Percentiles rank a stretch among this genome's conserved stretches.
These are phyloP conservation scores for Conopomorpha cramerella DNA, from an alignment of 1,140 invertebrate species.

Conservation along the genomic window DNA sequence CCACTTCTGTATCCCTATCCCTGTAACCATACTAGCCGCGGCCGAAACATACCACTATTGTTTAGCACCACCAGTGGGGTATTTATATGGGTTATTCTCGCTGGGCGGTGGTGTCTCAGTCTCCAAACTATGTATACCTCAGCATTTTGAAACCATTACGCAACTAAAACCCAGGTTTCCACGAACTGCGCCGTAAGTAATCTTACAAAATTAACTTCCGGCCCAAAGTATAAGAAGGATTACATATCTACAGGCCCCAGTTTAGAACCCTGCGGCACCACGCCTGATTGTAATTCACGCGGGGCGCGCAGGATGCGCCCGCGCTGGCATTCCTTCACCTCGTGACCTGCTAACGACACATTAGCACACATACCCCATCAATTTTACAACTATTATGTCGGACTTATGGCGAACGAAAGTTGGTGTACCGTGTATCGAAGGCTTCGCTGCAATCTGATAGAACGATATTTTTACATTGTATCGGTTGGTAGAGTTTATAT, in stretches of 20 bases:
- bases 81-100: no score
- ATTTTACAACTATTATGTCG: neutral
- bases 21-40: no score
- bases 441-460: neutral
- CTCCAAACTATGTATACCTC: neutral
- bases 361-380: conserved; percentile 17
- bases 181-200: no score
- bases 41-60: no score
- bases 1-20: no score
- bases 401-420: neutral
- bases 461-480: neutral
- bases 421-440: neutral
- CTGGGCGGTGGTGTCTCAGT: neutral
- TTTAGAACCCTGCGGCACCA: conserved; percentile 10
- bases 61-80: no score
- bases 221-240: no score
- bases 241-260: conserved; percentile 4
- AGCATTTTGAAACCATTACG: no score
- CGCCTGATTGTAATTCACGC: conserved; percentile 14
- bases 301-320: conserved; percentile 10
- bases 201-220: neutral
- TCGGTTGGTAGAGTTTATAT: neutral
- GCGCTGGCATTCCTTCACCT: conserved; percentile 13
- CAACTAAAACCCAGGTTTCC: no score
- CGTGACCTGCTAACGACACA: conserved; percentile 27